Conservation (phyloP, 1,140 invertebrate genomes). For the Papilio polyxenes region DNA sequence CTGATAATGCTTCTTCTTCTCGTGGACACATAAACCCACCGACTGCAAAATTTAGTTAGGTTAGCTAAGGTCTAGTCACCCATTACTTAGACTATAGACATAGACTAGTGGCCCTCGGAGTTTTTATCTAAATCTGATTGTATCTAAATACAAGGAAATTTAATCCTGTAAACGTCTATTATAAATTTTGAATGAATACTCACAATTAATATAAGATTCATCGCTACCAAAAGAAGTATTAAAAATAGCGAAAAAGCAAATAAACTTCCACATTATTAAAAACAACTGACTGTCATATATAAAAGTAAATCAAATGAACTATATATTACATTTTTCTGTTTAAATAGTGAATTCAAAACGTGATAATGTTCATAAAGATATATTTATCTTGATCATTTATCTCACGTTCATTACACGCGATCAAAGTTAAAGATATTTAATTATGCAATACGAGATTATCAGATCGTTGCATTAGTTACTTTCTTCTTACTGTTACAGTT, state of each 20-base stretch:
- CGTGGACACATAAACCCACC: slow-evolving; percentile 70
- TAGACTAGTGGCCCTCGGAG: too few relatives aligned
- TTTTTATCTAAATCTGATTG: too few relatives aligned
- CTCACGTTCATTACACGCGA: slow-evolving; percentile 24
- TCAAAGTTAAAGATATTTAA: background rate
- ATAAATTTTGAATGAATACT: slow-evolving; percentile 45
- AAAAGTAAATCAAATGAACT: slow-evolving; percentile 37
- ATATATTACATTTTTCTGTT: background rate
- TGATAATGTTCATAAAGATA: slow-evolving; percentile 13
- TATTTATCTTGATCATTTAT: slow-evolving; percentile 22
- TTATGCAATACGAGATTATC: slow-evolving; percentile 17
- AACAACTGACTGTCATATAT: slow-evolving; percentile 8
- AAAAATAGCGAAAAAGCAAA: slow-evolving; percentile 42
- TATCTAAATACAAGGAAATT: too few relatives aligned
- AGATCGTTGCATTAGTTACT: background rate
- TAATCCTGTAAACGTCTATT: background rate
- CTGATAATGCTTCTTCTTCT: slow-evolving; percentile 66
- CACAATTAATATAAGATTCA: slow-evolving; percentile 64
- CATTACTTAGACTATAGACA: too few relatives aligned
- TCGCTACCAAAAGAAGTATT: slow-evolving; percentile 42
- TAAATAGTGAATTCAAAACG: slow-evolving; percentile 16
- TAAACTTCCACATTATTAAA: slow-evolving; percentile 49
- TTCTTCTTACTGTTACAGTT: background rate
- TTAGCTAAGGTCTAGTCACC: too few relatives aligned
- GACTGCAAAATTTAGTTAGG: slow-evolving; percentile 50